Base-by-base conservation (phyloP, 1,140 invertebrate species). In the Hetaerina americana region DNA sequence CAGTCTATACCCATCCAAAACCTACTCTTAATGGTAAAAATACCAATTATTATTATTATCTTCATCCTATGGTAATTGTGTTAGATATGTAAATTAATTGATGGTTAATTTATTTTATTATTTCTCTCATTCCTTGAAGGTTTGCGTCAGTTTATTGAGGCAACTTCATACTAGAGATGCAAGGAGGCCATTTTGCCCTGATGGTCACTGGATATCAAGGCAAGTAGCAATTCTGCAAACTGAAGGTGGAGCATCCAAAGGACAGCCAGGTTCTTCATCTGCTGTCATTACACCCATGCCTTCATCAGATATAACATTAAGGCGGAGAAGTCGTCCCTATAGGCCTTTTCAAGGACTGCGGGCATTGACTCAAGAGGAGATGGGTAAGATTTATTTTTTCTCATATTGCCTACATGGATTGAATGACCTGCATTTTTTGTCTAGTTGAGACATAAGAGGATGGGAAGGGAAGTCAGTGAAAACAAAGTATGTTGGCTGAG, bases 161-260 rank as follows among this genome's bases (percentile, higher is more conserved):
- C 92, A 95, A 76, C 81, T 96, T 27, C 90, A 95, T 80, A 87
- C 87, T 0, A 84, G 93, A n/a, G 93, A 96, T 81, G 83, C 90
- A 24, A 84, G 87, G 72, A 86, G 88, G 27, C 85, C 86, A 70
- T 95, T 93, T 77, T 94, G 92, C 77, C 89, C 90, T 0, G 82
- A 86, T 1, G 84, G 83, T 0, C 90, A 93, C 77, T 95, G 93
- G 93, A 88, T 92, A 5, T 85, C 88, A 3, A 84, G 86, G 22
- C 87, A 88, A 70, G 84, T 92, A 22, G 83, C 84, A 28, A 86
- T 92, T 72, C 85, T 88, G 0, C 81, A 82, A 70, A 77, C 69
- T 15, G 66, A 70, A 26, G 69, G 87, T 27, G 87, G 89, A 72
- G 84, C 86, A 66, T 85, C 25, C 26, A 68, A 68, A 26, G 22